Evolutionary conservation across 2,113 vertebrate genomes (phyloP), one percentile per base, ranked within the genome.

Genomic region (Barbus barbus): DNA sequence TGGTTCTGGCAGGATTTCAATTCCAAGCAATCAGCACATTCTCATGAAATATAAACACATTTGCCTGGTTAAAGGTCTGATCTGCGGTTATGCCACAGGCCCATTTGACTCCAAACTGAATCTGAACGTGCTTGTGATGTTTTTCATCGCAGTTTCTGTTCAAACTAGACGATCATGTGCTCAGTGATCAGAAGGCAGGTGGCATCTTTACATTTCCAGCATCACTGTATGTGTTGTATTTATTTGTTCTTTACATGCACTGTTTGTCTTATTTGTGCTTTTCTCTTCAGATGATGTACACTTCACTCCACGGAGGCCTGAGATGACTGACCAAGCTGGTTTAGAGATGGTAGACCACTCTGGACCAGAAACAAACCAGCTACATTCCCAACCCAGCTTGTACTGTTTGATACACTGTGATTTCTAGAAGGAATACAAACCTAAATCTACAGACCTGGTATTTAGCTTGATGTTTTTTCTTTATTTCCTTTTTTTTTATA

Each of bases 1-100:
- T 36, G 20, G 14, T 33, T 36, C 18, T 67, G 31, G 63, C 63
- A 36, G 65, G 31, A 11, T 69, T 69, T 69, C 31, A 36, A 18
- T 69, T 69, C 22, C 8, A 11, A 20, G 31, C 63, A 67, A 67
- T 67, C 63, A 20, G 31, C 63, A 67, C 31, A 67, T 36, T 69
- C 65, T 69, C 31, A 22, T 69, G 8, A 69, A 22, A 69, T 36
- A 69, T 22, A 5, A 69, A 38, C 18, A 69, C 33, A 38, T 69
- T 69, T 69, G 65, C 65, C 33, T 38, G 22, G 65, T 38, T 69
- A 69, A n/a, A 38, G 18, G 65, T 69, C 65, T 69, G 65, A 38
- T 38, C 65, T 38, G 65, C 33, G 20, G 22, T 22, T 58, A n/a
- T 3, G 53, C 53, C 53, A 56, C 31, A 36, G 31, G 65, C 18